Conservation (phyloP, 2,888 invertebrate species). For the Tetrapedia diversipes region DNA sequence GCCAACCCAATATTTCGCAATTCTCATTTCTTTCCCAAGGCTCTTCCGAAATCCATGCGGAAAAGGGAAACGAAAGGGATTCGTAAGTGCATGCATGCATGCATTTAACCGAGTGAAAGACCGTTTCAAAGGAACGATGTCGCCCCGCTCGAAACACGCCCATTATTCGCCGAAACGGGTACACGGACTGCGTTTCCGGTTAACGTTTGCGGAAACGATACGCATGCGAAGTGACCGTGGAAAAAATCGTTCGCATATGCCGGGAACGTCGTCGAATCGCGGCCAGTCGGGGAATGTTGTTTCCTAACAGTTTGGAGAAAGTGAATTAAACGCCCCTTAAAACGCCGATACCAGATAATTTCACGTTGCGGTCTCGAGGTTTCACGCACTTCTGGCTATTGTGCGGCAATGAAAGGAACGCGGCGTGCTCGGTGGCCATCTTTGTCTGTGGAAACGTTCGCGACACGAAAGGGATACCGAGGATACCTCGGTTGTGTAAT, state of each 20-base stretch:
- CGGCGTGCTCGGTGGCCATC: neutral
- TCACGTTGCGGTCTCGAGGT: slow-evolving; percentile 15
- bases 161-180: slow-evolving; percentile 35
- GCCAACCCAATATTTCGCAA: neutral
- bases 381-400: neutral
- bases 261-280: slow-evolving; percentile 14
- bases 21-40: neutral
- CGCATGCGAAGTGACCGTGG: neutral
- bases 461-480: neutral
- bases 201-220: slow-evolving; percentile 24
- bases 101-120: slow-evolving; percentile 17
- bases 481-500: neutral
- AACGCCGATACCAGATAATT: slow-evolving; percentile 36
- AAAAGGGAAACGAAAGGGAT: slow-evolving; percentile 15
- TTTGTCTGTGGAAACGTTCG: neutral
- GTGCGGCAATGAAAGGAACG: neutral
- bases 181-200: slow-evolving; percentile 27
- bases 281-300: slow-evolving; percentile 22
- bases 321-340: slow-evolving; percentile 42
- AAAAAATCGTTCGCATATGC: slow-evolving; percentile 21
- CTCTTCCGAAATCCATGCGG: neutral
- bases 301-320: slow-evolving; percentile 15
- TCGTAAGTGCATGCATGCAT: slow-evolving; percentile 11
- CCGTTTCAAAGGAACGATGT: slow-evolving; percentile 23
- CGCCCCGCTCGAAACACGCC: slow-evolving; percentile 15